Evolutionary conservation across 2,113 vertebrate species (phyloP).

Genomic region (Pantherophis guttatus): DNA sequence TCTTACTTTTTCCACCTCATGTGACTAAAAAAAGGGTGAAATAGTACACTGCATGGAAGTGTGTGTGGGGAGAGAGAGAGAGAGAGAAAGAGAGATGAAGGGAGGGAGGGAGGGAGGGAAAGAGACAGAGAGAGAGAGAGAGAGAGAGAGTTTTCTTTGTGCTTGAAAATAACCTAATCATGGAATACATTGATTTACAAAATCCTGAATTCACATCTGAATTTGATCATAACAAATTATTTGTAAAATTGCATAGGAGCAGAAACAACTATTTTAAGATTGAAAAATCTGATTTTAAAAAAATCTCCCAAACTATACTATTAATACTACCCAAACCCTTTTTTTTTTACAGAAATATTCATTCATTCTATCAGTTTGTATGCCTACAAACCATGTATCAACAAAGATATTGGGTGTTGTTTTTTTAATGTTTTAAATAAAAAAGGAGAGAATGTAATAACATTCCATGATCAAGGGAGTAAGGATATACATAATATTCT

Average conservation of each 20-base stretch:
- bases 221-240: background rate
- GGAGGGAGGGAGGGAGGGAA: background rate
- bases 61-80: too few relatives aligned
- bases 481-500: background rate
- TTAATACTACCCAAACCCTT: background rate
- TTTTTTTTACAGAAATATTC: background rate
- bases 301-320: background rate
- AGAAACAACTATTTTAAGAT: background rate
- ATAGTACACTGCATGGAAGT: background rate
- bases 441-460: background rate
- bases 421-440: background rate
- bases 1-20: background rate
- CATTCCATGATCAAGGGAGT: background rate
- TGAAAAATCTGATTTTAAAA: background rate
- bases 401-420: background rate
- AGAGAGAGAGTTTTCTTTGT: background rate
- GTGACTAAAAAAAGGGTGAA: background rate
- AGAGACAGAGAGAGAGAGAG: too few relatives aligned
- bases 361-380: background rate
- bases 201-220: background rate
- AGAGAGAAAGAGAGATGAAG: too few relatives aligned
- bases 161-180: background rate
- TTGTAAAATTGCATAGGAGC: background rate
- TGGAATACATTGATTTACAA: background rate
- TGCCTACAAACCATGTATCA: background rate